Percentiles rank a stretch among this genome's conserved stretches.
These are phyloP conservation scores for Erpetoichthys calabaricus DNA, from an alignment of 2,797 vertebrate genomes.

Conservation along the genomic window DNA sequence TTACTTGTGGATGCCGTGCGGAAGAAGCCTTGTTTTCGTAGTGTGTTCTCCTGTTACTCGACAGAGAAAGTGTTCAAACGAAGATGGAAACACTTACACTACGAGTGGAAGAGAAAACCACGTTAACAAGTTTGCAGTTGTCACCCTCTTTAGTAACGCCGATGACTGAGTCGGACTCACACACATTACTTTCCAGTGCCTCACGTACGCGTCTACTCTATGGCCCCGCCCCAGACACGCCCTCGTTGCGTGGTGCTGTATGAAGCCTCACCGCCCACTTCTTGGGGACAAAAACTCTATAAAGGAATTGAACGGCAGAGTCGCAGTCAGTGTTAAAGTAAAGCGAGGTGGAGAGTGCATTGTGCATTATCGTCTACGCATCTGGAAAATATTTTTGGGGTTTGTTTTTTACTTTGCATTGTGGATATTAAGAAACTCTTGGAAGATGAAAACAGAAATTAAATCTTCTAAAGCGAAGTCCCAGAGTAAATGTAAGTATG, in stretches of 20 bases:
- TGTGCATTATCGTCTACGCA: no score
- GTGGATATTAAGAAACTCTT: constrained; percentile 14
- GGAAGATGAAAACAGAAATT: constrained; percentile 28
- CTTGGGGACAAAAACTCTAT: background rate
- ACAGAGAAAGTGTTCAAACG: no score
- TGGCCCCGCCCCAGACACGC: background rate
- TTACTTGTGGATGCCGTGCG: background rate
- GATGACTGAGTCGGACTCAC: background rate
- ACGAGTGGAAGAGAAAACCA: background rate
- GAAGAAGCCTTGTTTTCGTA: background rate
- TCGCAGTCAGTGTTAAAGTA: no score
- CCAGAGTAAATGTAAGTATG: constrained; percentile 33
- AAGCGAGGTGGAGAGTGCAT: no score
- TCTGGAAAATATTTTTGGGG: background rate
- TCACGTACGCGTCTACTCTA: background rate
- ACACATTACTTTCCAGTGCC: background rate
- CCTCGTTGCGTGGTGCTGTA: background rate
- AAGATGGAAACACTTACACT: no score
- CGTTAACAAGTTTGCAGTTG: background rate
- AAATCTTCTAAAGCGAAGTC: constrained; percentile 55
- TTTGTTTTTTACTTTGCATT: background rate
- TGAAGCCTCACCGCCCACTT: background rate
- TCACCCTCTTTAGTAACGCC: background rate
- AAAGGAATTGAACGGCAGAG: background rate
- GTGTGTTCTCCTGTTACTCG: no score